Base-by-base conservation (phyloP, 2,113 vertebrate genomes). In the Cacatua alba region DNA sequence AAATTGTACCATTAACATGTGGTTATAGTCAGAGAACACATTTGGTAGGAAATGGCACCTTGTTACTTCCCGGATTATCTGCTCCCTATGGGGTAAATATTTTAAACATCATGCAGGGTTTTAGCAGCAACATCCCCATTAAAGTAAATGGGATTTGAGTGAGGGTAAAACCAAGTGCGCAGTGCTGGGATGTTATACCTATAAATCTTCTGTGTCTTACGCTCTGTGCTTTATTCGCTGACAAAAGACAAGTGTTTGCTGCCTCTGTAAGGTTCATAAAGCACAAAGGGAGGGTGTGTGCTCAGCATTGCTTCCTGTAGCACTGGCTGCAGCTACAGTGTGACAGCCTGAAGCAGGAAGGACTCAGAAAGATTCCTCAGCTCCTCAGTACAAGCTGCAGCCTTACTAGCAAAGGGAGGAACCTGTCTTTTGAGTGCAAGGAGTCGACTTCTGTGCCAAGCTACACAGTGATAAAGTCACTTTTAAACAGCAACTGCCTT, bases 11-110 rank as follows among this genome's bases (percentile, higher is more conserved):
- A 75, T 53, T 91, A 69, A 88, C 91, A 97, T 93, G 86, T 93
- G 92, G 95, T 93, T 95, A 63, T 63, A 84, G 87, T 86, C 93
- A 92, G 86, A 84, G 72, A 94, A 74, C 91, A 82, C 81, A 69
- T 87, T 91, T 25, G 13, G 81, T 91, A 88, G 96, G 86, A 94
- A 92, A 86, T 75, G 77, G 88, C 94, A 97, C 93, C 91, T 82
- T 94, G 92, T 96, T 92, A 94, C 91, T 90, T 97, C 93, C 68
- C 65, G 76, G 94, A 95, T 94, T 94, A 84, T 95, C 88, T 92
- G 83, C 92, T 86, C 84, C 92, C 77, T 68, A 59, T 48, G 91
- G 92, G 92, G 96, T 96, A 96, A 94, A 97, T 94, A 92, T 95
- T 93, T 80, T 76, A 84, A 81, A 91, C 65, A 76, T 87, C n/a